Evolutionary conservation across 2,888 invertebrate species (phyloP).

Genomic region (Tineola bisselliella): DNA sequence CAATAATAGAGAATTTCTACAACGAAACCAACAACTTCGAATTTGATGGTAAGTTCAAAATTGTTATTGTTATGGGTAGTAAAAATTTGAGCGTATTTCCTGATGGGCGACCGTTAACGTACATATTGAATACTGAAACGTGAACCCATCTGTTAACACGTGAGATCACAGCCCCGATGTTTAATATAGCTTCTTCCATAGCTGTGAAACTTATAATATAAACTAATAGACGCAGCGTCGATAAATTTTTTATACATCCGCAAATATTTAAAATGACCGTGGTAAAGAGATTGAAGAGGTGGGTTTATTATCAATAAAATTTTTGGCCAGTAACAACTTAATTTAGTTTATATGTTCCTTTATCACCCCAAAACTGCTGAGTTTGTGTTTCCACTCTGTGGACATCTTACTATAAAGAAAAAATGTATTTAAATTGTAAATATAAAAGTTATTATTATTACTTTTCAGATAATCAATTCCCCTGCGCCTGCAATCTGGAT

Average conservation of each 20-base stretch:
- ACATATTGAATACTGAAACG: not conserved
- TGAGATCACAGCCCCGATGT: not conserved
- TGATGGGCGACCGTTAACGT: not conserved
- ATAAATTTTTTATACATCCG: conserved; percentile 17
- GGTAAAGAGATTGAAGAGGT: not conserved
- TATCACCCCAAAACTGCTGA: too few relatives aligned
- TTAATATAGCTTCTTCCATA: not conserved
- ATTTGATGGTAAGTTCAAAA: conserved; percentile 39
- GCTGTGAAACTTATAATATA: not conserved
- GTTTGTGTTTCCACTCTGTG: too few relatives aligned
- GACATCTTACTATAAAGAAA: too few relatives aligned
- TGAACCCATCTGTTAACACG: not conserved
- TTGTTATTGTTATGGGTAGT: not conserved
- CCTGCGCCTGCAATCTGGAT: conserved; percentile 49
- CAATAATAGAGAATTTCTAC: conserved; percentile 44
- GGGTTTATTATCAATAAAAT: too few relatives aligned
- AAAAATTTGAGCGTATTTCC: not conserved
- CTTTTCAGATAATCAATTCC: conserved; percentile 48
- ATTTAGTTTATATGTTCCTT: too few relatives aligned
- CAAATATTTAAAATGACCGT: not conserved
- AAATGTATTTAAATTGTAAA: not conserved
- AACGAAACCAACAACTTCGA: conserved; percentile 34
- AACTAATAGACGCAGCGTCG: not conserved
- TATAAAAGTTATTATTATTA: too few relatives aligned
- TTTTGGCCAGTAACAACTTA: too few relatives aligned